Conservation (phyloP, 2,113 vertebrate genomes). For the Cyanistes caeruleus region DNA sequence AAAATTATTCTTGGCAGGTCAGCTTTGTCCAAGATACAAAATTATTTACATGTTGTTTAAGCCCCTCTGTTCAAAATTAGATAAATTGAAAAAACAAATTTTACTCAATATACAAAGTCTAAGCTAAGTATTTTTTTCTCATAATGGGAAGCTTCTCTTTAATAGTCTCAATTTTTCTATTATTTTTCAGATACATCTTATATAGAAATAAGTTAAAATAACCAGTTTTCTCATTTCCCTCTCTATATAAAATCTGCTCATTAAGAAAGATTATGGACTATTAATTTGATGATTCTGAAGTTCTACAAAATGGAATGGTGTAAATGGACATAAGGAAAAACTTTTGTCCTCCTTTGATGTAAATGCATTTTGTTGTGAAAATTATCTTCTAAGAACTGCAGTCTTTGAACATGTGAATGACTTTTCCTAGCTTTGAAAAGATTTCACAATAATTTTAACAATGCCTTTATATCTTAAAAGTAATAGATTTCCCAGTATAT, state of each 20-base stretch:
- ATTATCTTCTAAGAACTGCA: neutral
- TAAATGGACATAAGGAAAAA: neutral
- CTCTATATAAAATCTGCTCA: neutral
- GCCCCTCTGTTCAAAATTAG: neutral
- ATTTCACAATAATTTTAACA: slow-evolving; percentile 36
- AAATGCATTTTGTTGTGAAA: neutral
- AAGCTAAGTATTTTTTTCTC: neutral
- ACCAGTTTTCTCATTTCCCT: neutral
- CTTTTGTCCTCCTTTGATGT: neutral
- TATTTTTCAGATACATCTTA: neutral
- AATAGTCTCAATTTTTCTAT: neutral
- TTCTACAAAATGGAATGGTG: neutral
- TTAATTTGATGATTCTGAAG: neutral
- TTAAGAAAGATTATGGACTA: neutral
- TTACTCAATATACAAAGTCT: neutral
- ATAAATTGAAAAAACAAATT: neutral
- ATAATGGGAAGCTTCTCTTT: neutral
- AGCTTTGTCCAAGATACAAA: neutral
- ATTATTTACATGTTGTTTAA: neutral
- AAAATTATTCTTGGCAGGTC: neutral
- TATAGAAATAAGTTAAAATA: neutral
- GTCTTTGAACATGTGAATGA: neutral
- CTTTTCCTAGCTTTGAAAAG: neutral
- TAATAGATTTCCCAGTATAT: neutral
- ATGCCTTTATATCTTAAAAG: neutral